Conservation (phyloP, 1,140 invertebrate species). For the Galendromus occidentalis region DNA sequence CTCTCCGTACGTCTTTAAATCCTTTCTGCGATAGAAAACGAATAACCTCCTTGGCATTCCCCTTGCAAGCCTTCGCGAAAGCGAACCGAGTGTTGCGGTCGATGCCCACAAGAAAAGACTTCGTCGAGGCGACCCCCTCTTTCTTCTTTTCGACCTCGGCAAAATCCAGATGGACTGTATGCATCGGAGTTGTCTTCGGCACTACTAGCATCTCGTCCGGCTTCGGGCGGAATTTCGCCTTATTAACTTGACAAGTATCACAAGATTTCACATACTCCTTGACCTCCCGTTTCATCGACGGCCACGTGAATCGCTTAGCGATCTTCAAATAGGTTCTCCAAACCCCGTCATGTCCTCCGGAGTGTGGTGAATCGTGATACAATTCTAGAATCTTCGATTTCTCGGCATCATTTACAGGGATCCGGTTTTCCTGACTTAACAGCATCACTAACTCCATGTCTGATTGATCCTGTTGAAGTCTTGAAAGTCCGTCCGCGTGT, state of each 20-base stretch:
- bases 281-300: neutral
- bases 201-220: neutral
- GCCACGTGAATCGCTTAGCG: neutral
- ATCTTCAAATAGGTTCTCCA: neutral
- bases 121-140: too few relatives aligned
- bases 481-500: neutral
- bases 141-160: too few relatives aligned
- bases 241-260: neutral
- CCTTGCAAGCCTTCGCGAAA: too few relatives aligned
- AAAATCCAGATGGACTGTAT: neutral
- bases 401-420: neutral
- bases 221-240: neutral
- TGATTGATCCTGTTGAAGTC: neutral
- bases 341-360: too few relatives aligned
- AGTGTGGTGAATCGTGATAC: too few relatives aligned
- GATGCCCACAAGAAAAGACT: too few relatives aligned
- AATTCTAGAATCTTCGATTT: neutral
- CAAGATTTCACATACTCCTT: neutral
- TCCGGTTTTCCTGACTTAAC: too few relatives aligned
- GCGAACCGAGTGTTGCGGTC: too few relatives aligned
- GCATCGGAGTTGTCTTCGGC: neutral
- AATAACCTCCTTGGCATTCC: neutral
- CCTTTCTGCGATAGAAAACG: neutral
- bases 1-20: neutral
- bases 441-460: neutral